A percentile compares a stretch with the other conserved stretches of the same genome.
Evolutionary conservation across 2,113 vertebrate species (phyloP).

Genomic region (Dendropsophus ebraccatus): DNA sequence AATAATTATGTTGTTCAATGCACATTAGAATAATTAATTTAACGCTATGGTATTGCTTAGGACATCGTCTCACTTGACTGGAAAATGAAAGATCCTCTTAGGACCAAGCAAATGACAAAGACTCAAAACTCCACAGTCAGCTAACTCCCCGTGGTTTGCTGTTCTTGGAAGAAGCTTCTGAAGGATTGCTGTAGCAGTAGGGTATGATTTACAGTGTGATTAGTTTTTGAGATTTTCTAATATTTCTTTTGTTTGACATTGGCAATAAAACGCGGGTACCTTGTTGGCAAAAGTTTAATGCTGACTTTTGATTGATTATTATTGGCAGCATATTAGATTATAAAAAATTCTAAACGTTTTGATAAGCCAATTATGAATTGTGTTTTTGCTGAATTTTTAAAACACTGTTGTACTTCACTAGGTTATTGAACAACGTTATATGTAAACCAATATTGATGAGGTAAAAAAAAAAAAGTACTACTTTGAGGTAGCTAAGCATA

Average conservation of each 20-base stretch:
- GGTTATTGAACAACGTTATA: not conserved
- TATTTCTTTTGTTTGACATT: slow-evolving; percentile 18
- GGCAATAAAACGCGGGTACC: slow-evolving; percentile 8
- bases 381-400: no score
- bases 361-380: not conserved
- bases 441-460: no score
- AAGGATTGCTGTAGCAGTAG: slow-evolving; percentile 48
- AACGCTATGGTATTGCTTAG: slow-evolving; percentile 18
- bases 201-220: slow-evolving; percentile 53
- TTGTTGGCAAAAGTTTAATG: slow-evolving; percentile 22
- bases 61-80: slow-evolving; percentile 19
- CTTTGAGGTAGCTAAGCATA: no score
- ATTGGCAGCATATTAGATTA: not conserved
- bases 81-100: slow-evolving; percentile 37
- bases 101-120: slow-evolving; percentile 25
- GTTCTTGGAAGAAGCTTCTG: slow-evolving; percentile 43
- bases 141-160: slow-evolving; percentile 32
- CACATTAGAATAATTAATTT: slow-evolving; percentile 36
- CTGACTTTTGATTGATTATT: slow-evolving; percentile 23
- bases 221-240: slow-evolving; percentile 39
- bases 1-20: slow-evolving; percentile 37
- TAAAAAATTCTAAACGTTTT: not conserved
- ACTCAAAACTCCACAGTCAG: slow-evolving; percentile 23
- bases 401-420: not conserved
- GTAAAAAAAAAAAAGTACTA: no score